Evolutionary conservation across 2,888 invertebrate species (phyloP).

Genomic region (Mythimna vitellina): DNA sequence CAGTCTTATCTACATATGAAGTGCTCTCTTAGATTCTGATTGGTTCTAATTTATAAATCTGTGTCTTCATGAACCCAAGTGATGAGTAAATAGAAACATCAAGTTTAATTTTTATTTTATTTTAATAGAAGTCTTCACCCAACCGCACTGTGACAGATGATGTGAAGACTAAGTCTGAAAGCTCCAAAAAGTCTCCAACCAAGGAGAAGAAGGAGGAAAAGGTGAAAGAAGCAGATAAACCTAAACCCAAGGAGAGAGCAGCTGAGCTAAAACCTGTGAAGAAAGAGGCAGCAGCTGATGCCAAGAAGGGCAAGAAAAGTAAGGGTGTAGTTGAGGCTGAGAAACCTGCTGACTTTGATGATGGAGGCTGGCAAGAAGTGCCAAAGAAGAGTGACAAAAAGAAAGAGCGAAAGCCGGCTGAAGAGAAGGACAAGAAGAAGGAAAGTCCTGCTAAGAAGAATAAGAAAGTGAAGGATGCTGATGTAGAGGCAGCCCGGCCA

Average conservation of each 20-base stretch:
- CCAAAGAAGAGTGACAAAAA: conserved; percentile 94
- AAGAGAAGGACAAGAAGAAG: conserved; percentile 89
- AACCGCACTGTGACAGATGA: conserved; percentile 91
- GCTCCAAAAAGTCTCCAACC: conserved; percentile 89
- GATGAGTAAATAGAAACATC: conserved; percentile 19
- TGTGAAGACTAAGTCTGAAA: conserved; percentile 91
- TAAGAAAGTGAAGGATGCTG: conserved; percentile 87
- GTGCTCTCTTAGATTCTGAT: conserved; percentile 10
- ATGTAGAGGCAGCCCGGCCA: conserved; percentile 78
- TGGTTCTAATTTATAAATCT: conserved; percentile 55
- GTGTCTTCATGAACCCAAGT: conserved; percentile 4
- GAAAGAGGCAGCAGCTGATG: conserved; percentile 83
- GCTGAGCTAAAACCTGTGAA: conserved; percentile 80
- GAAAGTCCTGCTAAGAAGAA: conserved; percentile 88
- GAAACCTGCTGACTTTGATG: conserved; percentile 94
- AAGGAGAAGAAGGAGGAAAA: conserved; percentile 91
- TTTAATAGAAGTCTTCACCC: conserved; percentile 90
- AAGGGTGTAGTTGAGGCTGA: conserved; percentile 90
- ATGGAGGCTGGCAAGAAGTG: conserved; percentile 94
- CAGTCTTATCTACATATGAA: conserved; percentile 22
- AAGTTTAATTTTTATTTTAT: conserved; percentile 19
- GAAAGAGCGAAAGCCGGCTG: conserved; percentile 90
- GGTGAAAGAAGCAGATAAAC: conserved; percentile 87
- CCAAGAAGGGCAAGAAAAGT: conserved; percentile 91
- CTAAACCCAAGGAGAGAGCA: conserved; percentile 84